Conservation (phyloP, 2,113 vertebrate species). For the Atrichornis clamosus region DNA sequence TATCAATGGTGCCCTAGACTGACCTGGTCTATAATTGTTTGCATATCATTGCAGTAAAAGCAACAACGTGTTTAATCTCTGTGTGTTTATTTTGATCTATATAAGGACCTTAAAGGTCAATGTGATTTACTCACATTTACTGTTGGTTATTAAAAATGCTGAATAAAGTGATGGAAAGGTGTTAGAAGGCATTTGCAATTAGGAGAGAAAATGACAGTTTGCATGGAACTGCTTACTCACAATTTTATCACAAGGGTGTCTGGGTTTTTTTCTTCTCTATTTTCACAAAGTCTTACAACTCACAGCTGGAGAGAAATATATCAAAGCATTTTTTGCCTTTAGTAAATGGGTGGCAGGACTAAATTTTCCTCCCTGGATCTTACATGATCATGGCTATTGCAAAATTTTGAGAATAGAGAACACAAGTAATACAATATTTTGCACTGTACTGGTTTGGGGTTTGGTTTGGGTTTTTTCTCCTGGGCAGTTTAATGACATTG, state of each 20-base stretch:
- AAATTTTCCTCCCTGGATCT: background rate
- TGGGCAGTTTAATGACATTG: background rate
- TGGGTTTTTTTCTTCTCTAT: background rate
- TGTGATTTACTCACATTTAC: slow-evolving; percentile 71
- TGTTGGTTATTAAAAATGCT: slow-evolving; percentile 72
- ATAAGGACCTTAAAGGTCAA: slow-evolving; percentile 67
- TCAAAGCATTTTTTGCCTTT: slow-evolving; percentile 17
- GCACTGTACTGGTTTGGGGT: background rate
- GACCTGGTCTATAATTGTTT: slow-evolving; percentile 69
- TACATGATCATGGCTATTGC: background rate
- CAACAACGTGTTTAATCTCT: slow-evolving; percentile 65
- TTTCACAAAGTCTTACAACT: slow-evolving; percentile 9
- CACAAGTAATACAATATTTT: background rate
- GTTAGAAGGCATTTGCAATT: slow-evolving; percentile 67
- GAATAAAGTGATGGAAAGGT: slow-evolving; percentile 70
- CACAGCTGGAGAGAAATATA: slow-evolving; percentile 2
- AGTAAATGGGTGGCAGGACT: background rate
- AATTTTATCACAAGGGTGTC: slow-evolving; percentile 47
- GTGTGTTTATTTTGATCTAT: slow-evolving; percentile 68
- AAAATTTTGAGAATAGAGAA: background rate
- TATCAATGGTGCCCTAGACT: slow-evolving; percentile 57
- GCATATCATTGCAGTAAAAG: slow-evolving; percentile 62
- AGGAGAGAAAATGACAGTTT: slow-evolving; percentile 62
- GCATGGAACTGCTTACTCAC: slow-evolving; percentile 63
- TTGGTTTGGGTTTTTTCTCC: background rate